Evolutionary conservation across 2,797 vertebrate genomes (phyloP).

Genomic region (Sebastes hubbsi): DNA sequence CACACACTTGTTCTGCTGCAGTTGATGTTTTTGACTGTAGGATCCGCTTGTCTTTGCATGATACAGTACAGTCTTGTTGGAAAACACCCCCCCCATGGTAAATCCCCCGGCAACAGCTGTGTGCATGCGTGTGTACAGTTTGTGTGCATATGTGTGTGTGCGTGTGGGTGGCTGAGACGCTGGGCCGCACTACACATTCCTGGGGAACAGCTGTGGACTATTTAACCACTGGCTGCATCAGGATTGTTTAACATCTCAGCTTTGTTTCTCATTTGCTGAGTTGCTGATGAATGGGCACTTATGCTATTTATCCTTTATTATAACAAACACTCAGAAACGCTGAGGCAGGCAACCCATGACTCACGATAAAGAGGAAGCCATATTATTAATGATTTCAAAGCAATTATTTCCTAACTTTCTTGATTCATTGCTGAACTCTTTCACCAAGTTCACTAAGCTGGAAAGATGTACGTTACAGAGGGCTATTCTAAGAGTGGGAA

Average conservation of each 20-base stretch:
- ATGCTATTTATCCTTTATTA: background rate
- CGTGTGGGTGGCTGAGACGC: background rate
- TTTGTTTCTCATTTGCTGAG: background rate
- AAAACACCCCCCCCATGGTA: conserved; percentile 2
- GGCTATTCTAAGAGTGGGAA: background rate
- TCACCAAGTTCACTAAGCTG: background rate
- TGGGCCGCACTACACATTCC: conserved; percentile 40
- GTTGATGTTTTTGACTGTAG: conserved; percentile 36
- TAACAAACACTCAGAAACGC: background rate
- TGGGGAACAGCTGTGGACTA: conserved; percentile 56
- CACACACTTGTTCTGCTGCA: conserved; percentile 26
- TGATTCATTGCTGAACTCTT: background rate
- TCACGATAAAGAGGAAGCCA: background rate
- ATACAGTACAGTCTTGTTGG: background rate
- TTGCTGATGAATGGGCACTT: background rate
- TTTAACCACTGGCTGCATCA: conserved; percentile 21
- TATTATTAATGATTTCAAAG: background rate
- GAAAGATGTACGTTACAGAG: background rate
- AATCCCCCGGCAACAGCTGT: conserved; percentile 24
- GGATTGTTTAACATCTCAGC: background rate
- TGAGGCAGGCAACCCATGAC: background rate
- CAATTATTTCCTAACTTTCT: background rate
- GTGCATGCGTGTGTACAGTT: background rate
- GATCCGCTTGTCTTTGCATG: conserved; percentile 21
- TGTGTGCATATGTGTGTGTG: background rate